Conservation (phyloP, 2,888 invertebrate genomes). For the Melangyna quadrimaculata region DNA sequence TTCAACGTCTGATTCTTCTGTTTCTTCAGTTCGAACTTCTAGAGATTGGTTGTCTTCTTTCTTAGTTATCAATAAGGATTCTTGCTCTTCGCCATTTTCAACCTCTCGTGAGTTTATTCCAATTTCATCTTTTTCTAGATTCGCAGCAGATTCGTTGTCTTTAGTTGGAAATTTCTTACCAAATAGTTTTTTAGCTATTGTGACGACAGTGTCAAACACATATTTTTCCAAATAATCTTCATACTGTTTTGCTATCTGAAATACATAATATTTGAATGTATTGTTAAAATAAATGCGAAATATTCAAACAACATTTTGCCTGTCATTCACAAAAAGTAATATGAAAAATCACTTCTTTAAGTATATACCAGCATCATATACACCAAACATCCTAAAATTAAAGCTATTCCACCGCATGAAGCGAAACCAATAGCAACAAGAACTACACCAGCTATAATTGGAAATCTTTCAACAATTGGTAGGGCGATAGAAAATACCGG, state of each 20-base stretch:
- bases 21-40: background rate
- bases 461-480: slow-evolving; percentile 86
- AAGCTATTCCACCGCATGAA: slow-evolving; percentile 88
- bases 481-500: slow-evolving; percentile 82
- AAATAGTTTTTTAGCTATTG: slow-evolving; percentile 75
- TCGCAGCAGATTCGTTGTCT: background rate
- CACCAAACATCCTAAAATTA: slow-evolving; percentile 85
- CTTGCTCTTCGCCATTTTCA: slow-evolving; percentile 36
- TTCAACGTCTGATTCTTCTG: background rate
- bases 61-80: background rate
- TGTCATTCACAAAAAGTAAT: no score
- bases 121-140: background rate
- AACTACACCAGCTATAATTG: slow-evolving; percentile 85
- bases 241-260: slow-evolving; percentile 83
- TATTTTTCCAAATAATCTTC: slow-evolving; percentile 86
- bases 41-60: background rate
- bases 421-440: slow-evolving; percentile 85
- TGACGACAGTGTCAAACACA: slow-evolving; percentile 81
- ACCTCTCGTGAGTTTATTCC: background rate
- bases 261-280: background rate
- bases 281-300: no score
- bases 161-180: slow-evolving; percentile 43
- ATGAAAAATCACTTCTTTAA: no score
- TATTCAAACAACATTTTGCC: no score
- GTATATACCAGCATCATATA: slow-evolving; percentile 86